Evolutionary conservation across 2,113 vertebrate species (phyloP).

Genomic region (Labeo rohita): DNA sequence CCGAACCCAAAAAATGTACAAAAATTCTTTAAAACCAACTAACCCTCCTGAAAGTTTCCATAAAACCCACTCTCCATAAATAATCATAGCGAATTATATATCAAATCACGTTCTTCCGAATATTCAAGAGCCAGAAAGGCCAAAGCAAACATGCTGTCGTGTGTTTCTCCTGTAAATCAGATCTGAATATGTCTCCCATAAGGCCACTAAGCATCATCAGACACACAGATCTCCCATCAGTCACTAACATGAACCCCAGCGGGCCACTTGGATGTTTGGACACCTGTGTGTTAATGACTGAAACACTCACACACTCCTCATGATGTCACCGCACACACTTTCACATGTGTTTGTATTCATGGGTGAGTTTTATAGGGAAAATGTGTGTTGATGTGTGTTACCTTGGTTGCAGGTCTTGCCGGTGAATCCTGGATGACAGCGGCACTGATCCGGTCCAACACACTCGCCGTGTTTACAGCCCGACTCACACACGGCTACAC

Average conservation of each 20-base stretch:
- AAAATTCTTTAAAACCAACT: not conserved
- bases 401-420: slow-evolving; percentile 58
- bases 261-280: too few species aligned
- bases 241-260: not conserved
- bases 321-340: not conserved
- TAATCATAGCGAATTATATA: not conserved
- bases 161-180: slow-evolving; percentile 1
- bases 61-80: not conserved
- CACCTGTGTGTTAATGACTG: too few species aligned
- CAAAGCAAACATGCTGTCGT: not conserved
- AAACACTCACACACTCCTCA: not conserved
- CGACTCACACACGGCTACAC: slow-evolving; percentile 53
- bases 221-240: not conserved
- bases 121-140: not conserved
- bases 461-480: slow-evolving; percentile 56
- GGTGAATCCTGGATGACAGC: slow-evolving; percentile 51
- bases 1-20: not conserved
- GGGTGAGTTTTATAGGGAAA: not conserved
- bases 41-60: not conserved
- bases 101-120: not conserved
- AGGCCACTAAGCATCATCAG: not conserved
- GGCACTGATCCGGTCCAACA: slow-evolving; percentile 49
- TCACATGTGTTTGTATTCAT: not conserved
- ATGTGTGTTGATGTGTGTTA: not conserved
- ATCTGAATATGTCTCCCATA: not conserved